Evolutionary conservation across 2,113 vertebrate species (phyloP), one percentile per base, ranked within the genome.

Genomic region (Sigmodon hispidus): DNA sequence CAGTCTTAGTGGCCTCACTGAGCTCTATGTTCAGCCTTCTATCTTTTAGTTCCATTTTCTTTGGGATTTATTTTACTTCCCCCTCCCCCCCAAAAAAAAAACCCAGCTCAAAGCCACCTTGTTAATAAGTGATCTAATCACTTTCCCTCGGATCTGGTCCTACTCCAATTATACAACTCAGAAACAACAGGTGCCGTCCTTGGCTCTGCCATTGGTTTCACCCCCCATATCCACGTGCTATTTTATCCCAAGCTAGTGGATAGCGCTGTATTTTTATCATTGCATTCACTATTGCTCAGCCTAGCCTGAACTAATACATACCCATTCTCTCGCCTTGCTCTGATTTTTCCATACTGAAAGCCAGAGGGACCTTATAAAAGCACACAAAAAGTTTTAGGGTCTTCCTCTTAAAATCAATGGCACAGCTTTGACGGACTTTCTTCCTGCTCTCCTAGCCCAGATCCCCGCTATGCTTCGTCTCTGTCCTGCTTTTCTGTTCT

Each of bases 351-450:
- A 65, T 34, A 59, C 7, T 22, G 8, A 57, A 94, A 83, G 73
- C 67, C 45, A 89, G 34, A 79, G 63, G 26, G 9, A 67, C 48
- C 72, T 91, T 90, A 92, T 80, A 86, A 94, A 95, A 94, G 70
- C 8, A 89, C 52, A 85, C 69, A 77, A 31, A 61, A 17, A 52
- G 24, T 88, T 61, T 45, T 89, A 76, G 48, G 48, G 65, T 87
- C 13, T 84, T 55, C 34, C 15, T 81, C 22, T 22, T 84, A 21
- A 70, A 17, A 93, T 80, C 22, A 73, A 63, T 31, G 93, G 65
- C 45, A 70, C 8, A 87, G 8, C 34, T 81, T 63, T 31, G 81
- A 50, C 31, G 57, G 87, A 70, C 26, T 36, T 13, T 16, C 65
- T 21, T 36, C 19, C 72, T 65, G 57, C 24, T 21, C 90, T 79